A percentile compares a stretch with the other conserved stretches of the same genome.
phyloP scores from a whole-genome alignment of 2,797 vertebrate species.

The Cynopterus sphinx region DNA sequence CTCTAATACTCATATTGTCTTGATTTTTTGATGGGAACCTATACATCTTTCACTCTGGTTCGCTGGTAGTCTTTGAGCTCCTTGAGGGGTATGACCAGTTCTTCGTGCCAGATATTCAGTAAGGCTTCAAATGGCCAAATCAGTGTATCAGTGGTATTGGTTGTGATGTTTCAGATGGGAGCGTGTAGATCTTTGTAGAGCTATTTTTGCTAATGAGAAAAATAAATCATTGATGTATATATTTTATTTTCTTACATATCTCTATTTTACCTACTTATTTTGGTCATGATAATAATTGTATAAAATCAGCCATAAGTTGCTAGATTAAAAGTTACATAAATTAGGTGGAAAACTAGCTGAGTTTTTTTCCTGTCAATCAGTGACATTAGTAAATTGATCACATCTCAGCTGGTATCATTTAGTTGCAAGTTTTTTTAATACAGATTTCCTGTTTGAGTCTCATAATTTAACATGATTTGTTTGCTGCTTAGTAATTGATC shows the following conservation, averaged over 20 bases:
- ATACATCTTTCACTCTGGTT: not conserved
- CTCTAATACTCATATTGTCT: not conserved
- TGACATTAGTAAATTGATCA: conserved; percentile 58
- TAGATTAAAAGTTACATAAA: not conserved
- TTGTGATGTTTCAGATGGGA: not conserved
- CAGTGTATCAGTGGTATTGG: not conserved
- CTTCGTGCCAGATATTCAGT: not conserved
- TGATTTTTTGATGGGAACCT: not conserved
- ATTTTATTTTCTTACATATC: not conserved
- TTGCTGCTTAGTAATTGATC: conserved; percentile 73
- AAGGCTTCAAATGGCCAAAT: not conserved
- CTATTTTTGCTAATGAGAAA: not conserved
- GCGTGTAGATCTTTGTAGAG: not conserved
- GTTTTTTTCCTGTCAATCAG: not conserved
- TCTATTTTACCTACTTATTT: not conserved
- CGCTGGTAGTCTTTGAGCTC: not conserved
- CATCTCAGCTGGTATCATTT: conserved; percentile 59
- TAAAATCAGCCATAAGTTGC: not conserved
- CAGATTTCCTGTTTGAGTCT: conserved; percentile 79
- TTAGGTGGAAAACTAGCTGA: not conserved
- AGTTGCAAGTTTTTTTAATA: conserved; percentile 65
- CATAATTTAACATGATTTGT: conserved; percentile 71
- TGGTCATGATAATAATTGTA: not conserved
- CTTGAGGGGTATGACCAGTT: not conserved
- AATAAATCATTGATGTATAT: not conserved